phyloP scores from a whole-genome alignment of 2,888 invertebrate genomes.

The Synanthedon andrenaeformis region DNA sequence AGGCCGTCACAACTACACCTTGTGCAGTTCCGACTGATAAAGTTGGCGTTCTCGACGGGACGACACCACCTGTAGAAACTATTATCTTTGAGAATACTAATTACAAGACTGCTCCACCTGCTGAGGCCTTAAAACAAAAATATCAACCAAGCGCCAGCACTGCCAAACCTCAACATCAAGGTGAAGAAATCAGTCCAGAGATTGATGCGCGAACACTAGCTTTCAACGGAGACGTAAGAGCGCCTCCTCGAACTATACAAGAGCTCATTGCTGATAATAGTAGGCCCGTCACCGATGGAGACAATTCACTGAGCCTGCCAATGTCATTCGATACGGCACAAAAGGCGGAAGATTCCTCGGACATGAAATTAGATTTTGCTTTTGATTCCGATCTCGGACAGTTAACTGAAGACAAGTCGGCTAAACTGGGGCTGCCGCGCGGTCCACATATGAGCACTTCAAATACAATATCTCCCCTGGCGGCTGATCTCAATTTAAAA shows the following conservation, averaged over 20 bases:
- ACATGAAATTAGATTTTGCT: slow-evolving; percentile 92
- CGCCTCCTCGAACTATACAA: slow-evolving; percentile 54
- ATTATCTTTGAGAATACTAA: slow-evolving; percentile 94
- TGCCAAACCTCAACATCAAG: slow-evolving; percentile 47
- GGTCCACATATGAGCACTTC: slow-evolving; percentile 74
- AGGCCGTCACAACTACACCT: slow-evolving; percentile 22
- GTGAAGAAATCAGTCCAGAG: slow-evolving; percentile 63
- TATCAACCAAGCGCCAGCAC: slow-evolving; percentile 57
- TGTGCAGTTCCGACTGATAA: slow-evolving; percentile 52
- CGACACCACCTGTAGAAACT: slow-evolving; percentile 85
- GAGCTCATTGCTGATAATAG: slow-evolving; percentile 54
- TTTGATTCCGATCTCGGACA: slow-evolving; percentile 87
- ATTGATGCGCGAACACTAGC: slow-evolving; percentile 51
- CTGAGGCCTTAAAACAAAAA: slow-evolving; percentile 74
- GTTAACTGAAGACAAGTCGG: slow-evolving; percentile 78
- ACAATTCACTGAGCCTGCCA: slow-evolving; percentile 71
- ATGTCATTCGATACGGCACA: slow-evolving; percentile 72
- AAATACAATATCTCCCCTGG: slow-evolving; percentile 81
- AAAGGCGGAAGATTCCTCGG: slow-evolving; percentile 81
- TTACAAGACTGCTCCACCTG: slow-evolving; percentile 82
- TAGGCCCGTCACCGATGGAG: slow-evolving; percentile 43
- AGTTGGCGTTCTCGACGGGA: slow-evolving; percentile 75
- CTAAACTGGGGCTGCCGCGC: slow-evolving; percentile 69
- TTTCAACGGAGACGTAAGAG: slow-evolving; percentile 56
- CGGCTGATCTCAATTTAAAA: slow-evolving; percentile 93